Percentiles rank a stretch among this genome's conserved stretches.
Evolutionary conservation across 2,797 vertebrate species (phyloP).

Genomic region (Phrynocephalus guinanensis): DNA sequence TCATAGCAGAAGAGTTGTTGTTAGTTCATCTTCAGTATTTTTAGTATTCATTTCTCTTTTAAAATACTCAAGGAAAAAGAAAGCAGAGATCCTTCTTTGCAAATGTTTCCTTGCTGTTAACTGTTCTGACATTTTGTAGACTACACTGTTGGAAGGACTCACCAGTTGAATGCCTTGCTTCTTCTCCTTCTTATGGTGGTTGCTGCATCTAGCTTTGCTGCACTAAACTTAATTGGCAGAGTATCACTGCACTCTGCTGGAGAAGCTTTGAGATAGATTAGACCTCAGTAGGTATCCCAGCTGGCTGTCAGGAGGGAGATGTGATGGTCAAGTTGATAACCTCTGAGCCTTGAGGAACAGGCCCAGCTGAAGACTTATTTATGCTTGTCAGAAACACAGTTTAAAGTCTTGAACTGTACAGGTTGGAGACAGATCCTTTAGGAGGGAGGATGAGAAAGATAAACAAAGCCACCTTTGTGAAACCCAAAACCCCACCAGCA

Average conservation of each 20-base stretch:
- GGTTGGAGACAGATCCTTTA: constrained; percentile 46
- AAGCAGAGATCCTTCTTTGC: neutral
- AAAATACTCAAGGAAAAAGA: too few species aligned
- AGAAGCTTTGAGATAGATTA: constrained; percentile 74
- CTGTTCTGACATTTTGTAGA: constrained; percentile 40
- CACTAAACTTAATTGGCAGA: constrained; percentile 71
- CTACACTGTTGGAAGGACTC: constrained; percentile 47
- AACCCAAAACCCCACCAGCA: constrained; percentile 39
- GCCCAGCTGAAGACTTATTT: constrained; percentile 16
- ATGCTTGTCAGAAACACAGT: neutral
- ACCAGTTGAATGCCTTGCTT: constrained; percentile 62
- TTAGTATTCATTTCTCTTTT: neutral
- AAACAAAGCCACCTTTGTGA: constrained; percentile 40
- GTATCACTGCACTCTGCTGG: constrained; percentile 85
- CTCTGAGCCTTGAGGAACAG: constrained; percentile 50
- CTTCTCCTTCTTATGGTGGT: constrained; percentile 47
- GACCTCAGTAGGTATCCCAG: constrained; percentile 50
- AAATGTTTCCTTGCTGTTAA: constrained; percentile 33
- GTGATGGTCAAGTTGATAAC: constrained; percentile 59
- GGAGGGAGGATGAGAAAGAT: constrained; percentile 38
- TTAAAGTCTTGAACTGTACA: constrained; percentile 25
- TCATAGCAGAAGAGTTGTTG: neutral
- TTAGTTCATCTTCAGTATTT: constrained; percentile 30
- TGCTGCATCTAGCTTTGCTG: constrained; percentile 58
- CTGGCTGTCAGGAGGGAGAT: constrained; percentile 72